Conservation (phyloP, 2,888 invertebrate genomes). For the Habroteleia sp. region DNA sequence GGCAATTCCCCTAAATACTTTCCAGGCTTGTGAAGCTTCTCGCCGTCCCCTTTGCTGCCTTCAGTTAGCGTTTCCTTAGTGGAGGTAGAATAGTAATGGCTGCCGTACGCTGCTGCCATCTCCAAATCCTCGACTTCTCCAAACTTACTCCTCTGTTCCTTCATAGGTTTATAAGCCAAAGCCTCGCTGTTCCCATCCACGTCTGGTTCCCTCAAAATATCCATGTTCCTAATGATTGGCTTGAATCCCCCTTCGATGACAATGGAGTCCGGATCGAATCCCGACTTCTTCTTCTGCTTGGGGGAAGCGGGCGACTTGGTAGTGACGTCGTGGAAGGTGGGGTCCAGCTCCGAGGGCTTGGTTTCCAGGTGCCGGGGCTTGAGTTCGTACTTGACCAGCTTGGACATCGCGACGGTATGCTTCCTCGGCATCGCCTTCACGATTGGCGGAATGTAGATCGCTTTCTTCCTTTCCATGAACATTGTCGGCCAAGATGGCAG, state of each 20-base stretch:
- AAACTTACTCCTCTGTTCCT: slow-evolving; percentile 54
- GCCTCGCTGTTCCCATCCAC: slow-evolving; percentile 79
- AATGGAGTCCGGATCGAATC: slow-evolving; percentile 90
- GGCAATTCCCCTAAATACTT: slow-evolving; percentile 33
- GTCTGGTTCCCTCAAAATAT: slow-evolving; percentile 71
- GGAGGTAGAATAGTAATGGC: slow-evolving; percentile 85
- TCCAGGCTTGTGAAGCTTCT: slow-evolving; percentile 77
- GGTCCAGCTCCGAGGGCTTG: slow-evolving; percentile 60
- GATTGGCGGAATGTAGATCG: slow-evolving; percentile 68
- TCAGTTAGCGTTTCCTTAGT: too few relatives aligned
- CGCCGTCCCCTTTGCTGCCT: too few relatives aligned
- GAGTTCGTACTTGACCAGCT: slow-evolving; percentile 68
- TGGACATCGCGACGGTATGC: slow-evolving; percentile 62
- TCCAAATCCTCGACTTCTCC: slow-evolving; percentile 83
- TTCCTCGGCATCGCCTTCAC: slow-evolving; percentile 63
- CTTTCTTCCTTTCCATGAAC: slow-evolving; percentile 74
- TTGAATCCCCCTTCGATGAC: slow-evolving; percentile 92
- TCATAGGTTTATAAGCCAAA: slow-evolving; percentile 84
- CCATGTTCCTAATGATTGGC: slow-evolving; percentile 85
- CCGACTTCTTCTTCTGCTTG: slow-evolving; percentile 84
- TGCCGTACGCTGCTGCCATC: slow-evolving; percentile 86
- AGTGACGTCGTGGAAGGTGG: slow-evolving; percentile 24
- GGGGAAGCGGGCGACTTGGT: background rate
- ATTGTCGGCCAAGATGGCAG: slow-evolving; percentile 68
- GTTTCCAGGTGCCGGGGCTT: slow-evolving; percentile 68